Conservation (phyloP, 2,888 invertebrate species). For the Tachina grossa region DNA sequence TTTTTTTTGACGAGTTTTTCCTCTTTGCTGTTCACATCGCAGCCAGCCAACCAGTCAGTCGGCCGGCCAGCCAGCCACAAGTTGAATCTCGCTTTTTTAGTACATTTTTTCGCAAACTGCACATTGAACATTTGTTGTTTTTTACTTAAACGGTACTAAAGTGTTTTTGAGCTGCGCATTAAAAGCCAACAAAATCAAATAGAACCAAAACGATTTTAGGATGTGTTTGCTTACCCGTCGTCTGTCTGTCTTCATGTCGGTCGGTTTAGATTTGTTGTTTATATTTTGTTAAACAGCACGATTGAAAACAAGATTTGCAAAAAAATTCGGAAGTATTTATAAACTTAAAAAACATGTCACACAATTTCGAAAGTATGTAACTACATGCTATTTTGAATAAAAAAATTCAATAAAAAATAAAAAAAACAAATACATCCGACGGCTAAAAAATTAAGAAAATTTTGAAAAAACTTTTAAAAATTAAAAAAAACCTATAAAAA, state of each 20-base stretch:
- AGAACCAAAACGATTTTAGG: constrained; percentile 25
- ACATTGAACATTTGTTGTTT: constrained; percentile 51
- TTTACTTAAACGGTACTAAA: constrained; percentile 61
- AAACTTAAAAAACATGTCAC: constrained; percentile 1
- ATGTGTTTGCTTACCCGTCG: neutral
- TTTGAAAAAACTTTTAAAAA: neutral
- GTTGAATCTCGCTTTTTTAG: constrained; percentile 68
- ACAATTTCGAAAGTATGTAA: neutral
- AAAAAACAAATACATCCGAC: neutral
- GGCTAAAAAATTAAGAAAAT: neutral
- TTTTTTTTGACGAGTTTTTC: constrained; percentile 23
- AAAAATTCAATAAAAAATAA: neutral
- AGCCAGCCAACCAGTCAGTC: constrained; percentile 45
- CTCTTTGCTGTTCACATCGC: constrained; percentile 46
- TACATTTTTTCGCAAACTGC: constrained; percentile 63
- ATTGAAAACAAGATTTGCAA: constrained; percentile 13
- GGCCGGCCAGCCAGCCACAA: constrained; percentile 64
- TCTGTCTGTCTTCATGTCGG: neutral
- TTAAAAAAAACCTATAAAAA: neutral
- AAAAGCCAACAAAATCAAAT: constrained; percentile 24
- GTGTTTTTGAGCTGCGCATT: constrained; percentile 68
- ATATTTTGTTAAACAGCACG: neutral
- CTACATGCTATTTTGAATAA: neutral
- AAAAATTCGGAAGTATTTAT: neutral
- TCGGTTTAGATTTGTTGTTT: constrained; percentile 13